Evolutionary conservation across 30 jellyfish, hydroid and myxozoan species (phyloP).

Genomic region (Hydractinia symbiolongicarpus): DNA sequence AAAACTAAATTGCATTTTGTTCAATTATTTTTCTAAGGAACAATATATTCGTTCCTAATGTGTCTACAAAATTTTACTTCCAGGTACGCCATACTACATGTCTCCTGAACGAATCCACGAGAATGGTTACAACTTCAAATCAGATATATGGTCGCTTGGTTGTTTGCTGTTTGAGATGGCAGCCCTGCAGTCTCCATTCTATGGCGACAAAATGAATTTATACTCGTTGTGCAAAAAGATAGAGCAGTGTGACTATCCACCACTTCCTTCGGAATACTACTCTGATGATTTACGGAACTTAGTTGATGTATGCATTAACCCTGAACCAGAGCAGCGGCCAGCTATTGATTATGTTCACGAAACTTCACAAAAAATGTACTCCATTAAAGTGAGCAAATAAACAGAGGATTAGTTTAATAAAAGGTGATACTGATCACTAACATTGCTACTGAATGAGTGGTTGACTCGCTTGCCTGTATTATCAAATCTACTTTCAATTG

Average conservation of each 20-base stretch:
- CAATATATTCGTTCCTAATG: too few species aligned
- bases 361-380: slow-evolving; percentile 83
- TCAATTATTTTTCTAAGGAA: too few species aligned
- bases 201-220: slow-evolving; percentile 95
- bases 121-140: slow-evolving; percentile 91
- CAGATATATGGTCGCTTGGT: slow-evolving; percentile 98
- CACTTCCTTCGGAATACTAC: slow-evolving; percentile 91
- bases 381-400: slow-evolving; percentile 33
- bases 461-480: too few species aligned
- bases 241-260: slow-evolving; percentile 97
- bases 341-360: slow-evolving; percentile 79
- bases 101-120: slow-evolving; percentile 98
- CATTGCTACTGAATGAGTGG: too few species aligned
- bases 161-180: slow-evolving; percentile 97
- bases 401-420: background rate
- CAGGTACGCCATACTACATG: slow-evolving; percentile 98
- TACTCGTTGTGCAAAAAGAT: slow-evolving; percentile 88
- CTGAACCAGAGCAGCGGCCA: slow-evolving; percentile 96
- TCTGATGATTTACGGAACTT: slow-evolving; percentile 91
- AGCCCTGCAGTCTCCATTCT: slow-evolving; percentile 95
- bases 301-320: slow-evolving; percentile 89
- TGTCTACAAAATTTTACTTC: background rate
- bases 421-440: too few species aligned
- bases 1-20: too few species aligned
- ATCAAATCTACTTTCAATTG: too few species aligned